Conservation (phyloP, 1,140 invertebrate genomes). For the Dinothrombium tinctorium region DNA sequence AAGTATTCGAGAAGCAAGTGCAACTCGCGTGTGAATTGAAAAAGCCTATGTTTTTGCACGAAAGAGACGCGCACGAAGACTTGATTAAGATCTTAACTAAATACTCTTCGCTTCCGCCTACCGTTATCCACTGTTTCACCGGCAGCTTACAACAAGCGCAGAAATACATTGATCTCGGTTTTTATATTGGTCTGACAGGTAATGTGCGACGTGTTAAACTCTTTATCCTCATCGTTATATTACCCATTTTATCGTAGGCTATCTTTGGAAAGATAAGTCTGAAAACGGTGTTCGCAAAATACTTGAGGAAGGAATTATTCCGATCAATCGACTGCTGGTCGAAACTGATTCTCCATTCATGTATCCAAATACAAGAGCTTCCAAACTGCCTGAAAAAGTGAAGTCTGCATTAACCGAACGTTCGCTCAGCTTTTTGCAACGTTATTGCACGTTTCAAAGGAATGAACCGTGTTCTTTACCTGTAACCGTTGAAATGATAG, state of each 20-base stretch:
- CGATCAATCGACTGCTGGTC: constrained; percentile 49
- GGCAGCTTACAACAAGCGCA: constrained; percentile 60
- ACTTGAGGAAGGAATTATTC: constrained; percentile 48
- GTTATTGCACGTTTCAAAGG: constrained; percentile 79
- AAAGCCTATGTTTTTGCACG: constrained; percentile 74
- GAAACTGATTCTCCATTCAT: constrained; percentile 87
- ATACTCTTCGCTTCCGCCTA: constrained; percentile 23
- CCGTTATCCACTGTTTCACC: constrained; percentile 78
- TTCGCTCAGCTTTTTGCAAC: constrained; percentile 34
- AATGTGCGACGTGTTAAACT: neutral
- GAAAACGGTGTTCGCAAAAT: constrained; percentile 62
- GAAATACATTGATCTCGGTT: constrained; percentile 60
- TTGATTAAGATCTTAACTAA: constrained; percentile 27
- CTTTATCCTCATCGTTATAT: neutral
- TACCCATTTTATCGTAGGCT: constrained; percentile 27
- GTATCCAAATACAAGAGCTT: constrained; percentile 81
- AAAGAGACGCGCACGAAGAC: constrained; percentile 65
- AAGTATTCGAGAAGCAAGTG: constrained; percentile 72
- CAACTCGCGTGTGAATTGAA: constrained; percentile 57
- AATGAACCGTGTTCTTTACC: constrained; percentile 85
- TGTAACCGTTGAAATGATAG: constrained; percentile 65
- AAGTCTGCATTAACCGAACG: constrained; percentile 65
- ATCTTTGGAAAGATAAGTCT: constrained; percentile 79
- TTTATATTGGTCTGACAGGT: constrained; percentile 64
- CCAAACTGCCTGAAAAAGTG: constrained; percentile 59